Percentiles rank a stretch among this genome's conserved stretches.
Evolutionary conservation across 2,113 vertebrate genomes (phyloP).

Genomic region (Nyctibius bracteatus): DNA sequence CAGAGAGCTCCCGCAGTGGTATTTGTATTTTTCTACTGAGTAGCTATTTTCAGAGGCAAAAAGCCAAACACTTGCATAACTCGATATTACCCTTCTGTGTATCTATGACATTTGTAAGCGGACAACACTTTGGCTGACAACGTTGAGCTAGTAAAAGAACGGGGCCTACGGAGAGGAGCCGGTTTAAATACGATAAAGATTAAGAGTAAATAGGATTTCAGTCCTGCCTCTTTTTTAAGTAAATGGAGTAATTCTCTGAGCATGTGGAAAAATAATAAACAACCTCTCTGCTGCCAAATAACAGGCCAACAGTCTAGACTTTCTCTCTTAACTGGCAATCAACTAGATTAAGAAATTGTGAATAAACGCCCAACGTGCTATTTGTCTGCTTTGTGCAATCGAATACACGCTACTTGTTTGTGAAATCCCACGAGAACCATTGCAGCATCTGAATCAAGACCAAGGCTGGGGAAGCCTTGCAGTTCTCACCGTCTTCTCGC

Average conservation of each 20-base stretch:
- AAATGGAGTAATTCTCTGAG: not conserved
- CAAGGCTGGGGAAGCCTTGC: not conserved
- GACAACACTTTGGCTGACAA: not conserved
- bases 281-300: not conserved
- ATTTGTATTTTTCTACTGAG: slow-evolving; percentile 3
- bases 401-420: not conserved
- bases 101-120: not conserved
- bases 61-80: slow-evolving; percentile 36
- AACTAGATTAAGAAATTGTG: not conserved
- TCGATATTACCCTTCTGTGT: not conserved
- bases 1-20: not conserved
- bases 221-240: not conserved
- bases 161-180: not conserved
- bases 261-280: slow-evolving; percentile 47
- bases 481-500: not conserved
- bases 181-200: slow-evolving; percentile 8
- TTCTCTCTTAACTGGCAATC: not conserved
- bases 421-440: not conserved
- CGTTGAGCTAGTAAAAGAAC: not conserved
- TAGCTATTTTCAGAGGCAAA: slow-evolving; percentile 27
- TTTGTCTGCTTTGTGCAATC: not conserved
- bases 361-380: not conserved
- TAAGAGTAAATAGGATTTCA: not conserved
- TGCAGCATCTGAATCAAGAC: not conserved
- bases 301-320: not conserved